Conservation (phyloP, 2,113 vertebrate genomes). For the Protobothrops flavoviridis region DNA sequence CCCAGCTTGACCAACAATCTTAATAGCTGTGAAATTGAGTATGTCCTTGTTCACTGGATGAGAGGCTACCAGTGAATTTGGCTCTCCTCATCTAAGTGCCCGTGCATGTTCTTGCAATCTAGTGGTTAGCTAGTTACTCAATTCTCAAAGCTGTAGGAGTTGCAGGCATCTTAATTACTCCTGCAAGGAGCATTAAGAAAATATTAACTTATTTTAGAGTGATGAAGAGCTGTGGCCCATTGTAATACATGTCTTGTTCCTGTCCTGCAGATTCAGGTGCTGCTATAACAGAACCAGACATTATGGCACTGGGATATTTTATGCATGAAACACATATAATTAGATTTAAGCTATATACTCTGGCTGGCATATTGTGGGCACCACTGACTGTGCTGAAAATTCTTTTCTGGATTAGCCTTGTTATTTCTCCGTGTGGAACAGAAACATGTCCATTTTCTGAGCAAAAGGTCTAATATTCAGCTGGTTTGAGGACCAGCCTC, state of each 20-base stretch:
- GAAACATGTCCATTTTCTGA: background rate
- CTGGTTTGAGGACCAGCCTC: background rate
- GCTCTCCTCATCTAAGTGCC: background rate
- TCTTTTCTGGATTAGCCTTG: background rate
- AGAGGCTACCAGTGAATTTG: background rate
- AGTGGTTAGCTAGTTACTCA: background rate
- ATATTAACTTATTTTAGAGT: background rate
- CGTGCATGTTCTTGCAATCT: background rate
- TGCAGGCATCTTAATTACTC: background rate
- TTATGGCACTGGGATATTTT: background rate
- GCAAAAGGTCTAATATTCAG: constrained; percentile 1
- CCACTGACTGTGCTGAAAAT: background rate
- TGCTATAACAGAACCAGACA: background rate
- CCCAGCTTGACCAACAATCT: background rate
- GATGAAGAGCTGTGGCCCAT: background rate
- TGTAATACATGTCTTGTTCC: background rate
- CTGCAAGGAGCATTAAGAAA: background rate
- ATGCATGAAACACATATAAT: background rate
- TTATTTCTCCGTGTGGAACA: constrained; percentile 4
- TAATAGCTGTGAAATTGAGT: background rate
- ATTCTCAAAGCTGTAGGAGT: background rate
- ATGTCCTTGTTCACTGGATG: background rate
- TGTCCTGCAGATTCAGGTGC: background rate
- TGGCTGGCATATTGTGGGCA: background rate
- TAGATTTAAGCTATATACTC: background rate